phyloP scores from a whole-genome alignment of 2,797 vertebrate species.

The Microhierax caerulescens region DNA sequence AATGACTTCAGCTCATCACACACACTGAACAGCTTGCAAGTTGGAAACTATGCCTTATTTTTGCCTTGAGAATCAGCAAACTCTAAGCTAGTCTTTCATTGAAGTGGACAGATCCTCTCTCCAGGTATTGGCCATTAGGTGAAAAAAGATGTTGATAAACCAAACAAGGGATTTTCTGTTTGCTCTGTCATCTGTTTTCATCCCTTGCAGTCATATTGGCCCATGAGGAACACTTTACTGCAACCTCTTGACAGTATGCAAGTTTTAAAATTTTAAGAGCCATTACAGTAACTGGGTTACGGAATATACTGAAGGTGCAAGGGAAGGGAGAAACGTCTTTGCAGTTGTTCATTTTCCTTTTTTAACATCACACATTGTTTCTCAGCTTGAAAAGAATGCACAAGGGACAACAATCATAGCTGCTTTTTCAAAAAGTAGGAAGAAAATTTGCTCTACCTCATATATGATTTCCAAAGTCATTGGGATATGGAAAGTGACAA shows the following conservation, averaged over 20 bases:
- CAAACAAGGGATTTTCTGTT: constrained; percentile 9
- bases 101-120: constrained; percentile 20
- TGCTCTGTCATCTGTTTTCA: neutral
- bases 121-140: neutral
- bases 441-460: neutral
- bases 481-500: neutral
- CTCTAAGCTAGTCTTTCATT: neutral
- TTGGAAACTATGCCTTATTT: constrained; percentile 14
- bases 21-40: constrained; percentile 11
- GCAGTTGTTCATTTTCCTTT: neutral
- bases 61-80: constrained; percentile 25
- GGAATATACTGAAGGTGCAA: neutral
- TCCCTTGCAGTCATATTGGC: neutral
- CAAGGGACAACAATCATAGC: neutral
- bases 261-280: neutral
- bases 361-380: neutral
- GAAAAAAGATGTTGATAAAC: neutral
- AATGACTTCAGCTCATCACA: constrained; percentile 53
- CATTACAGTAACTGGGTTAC: constrained; percentile 12
- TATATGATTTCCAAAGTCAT: neutral
- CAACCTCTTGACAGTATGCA: neutral
- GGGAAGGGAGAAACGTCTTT: neutral
- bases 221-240: neutral
- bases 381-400: neutral
- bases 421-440: neutral